phyloP scores from a whole-genome alignment of 2,797 vertebrate species.

The Hemibagrus guttatus region DNA sequence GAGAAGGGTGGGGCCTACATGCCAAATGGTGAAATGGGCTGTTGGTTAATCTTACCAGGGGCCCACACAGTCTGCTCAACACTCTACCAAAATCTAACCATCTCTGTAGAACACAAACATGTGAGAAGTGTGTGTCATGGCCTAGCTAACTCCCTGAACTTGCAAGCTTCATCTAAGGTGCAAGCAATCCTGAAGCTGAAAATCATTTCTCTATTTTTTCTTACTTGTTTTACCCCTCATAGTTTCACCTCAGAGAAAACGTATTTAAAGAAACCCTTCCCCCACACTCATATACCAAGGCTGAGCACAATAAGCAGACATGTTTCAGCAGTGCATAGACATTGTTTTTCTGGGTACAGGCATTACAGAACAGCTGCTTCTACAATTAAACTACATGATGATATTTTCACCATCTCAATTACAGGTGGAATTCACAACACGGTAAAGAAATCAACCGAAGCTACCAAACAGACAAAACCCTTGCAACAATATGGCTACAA shows the following conservation, averaged over 20 bases:
- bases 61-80: slow-evolving; percentile 81
- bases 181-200: slow-evolving; percentile 20
- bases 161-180: not conserved
- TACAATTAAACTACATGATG: not conserved
- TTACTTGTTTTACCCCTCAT: not conserved
- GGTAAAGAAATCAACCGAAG: not conserved
- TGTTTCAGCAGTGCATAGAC: slow-evolving; percentile 19
- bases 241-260: slow-evolving; percentile 34
- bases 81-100: slow-evolving; percentile 44
- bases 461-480: not conserved
- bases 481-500: not conserved
- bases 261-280: slow-evolving; percentile 39
- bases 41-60: slow-evolving; percentile 82
- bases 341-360: slow-evolving; percentile 10
- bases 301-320: slow-evolving; percentile 44
- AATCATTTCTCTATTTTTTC: not conserved
- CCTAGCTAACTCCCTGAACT: not conserved
- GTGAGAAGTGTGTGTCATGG: not conserved
- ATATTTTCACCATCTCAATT: not conserved
- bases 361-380: not conserved
- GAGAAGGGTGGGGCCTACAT: slow-evolving; percentile 80
- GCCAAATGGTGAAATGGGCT: slow-evolving; percentile 81
- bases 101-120: not conserved
- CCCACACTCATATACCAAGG: slow-evolving; percentile 40
- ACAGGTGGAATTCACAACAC: not conserved